These are phyloP conservation scores for Idaea dimidiata DNA, from an alignment of 2,888 invertebrate genomes.

Conservation along the genomic window DNA sequence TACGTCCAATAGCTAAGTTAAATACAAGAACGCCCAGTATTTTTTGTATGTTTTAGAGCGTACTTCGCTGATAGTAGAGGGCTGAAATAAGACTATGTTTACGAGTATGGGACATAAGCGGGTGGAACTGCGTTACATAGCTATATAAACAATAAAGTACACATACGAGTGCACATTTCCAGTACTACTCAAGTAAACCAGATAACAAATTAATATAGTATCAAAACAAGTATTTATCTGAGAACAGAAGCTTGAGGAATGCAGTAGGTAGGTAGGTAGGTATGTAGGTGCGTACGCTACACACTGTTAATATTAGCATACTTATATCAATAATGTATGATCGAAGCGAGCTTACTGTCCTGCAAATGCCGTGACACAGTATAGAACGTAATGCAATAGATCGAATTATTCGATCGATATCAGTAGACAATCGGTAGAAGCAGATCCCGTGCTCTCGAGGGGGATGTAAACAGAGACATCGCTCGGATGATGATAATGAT, in stretches of 20 bases:
- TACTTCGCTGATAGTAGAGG: too few relatives aligned
- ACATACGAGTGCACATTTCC: not conserved
- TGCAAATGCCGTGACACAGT: constrained; percentile 26
- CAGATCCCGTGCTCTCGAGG: too few relatives aligned
- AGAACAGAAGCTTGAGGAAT: constrained; percentile 12
- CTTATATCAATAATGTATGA: constrained; percentile 48
- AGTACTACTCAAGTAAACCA: not conserved
- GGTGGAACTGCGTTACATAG: too few relatives aligned
- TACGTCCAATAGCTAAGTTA: too few relatives aligned
- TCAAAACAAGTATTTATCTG: not conserved
- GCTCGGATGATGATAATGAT: too few relatives aligned
- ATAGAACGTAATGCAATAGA: not conserved
- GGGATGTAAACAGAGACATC: too few relatives aligned
- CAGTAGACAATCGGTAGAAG: too few relatives aligned
- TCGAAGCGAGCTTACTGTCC: constrained; percentile 19
- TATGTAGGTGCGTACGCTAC: not conserved
- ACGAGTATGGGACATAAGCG: too few relatives aligned
- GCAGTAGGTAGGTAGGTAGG: constrained; percentile 4
- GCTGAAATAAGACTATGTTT: too few relatives aligned
- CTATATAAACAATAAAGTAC: not conserved
- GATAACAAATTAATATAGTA: not conserved
- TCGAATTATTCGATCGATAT: not conserved
- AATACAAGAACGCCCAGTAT: too few relatives aligned
- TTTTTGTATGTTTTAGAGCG: too few relatives aligned
- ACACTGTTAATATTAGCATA: constrained; percentile 32